Conservation (phyloP, 2,888 invertebrate species). For the Lithophane socia region DNA sequence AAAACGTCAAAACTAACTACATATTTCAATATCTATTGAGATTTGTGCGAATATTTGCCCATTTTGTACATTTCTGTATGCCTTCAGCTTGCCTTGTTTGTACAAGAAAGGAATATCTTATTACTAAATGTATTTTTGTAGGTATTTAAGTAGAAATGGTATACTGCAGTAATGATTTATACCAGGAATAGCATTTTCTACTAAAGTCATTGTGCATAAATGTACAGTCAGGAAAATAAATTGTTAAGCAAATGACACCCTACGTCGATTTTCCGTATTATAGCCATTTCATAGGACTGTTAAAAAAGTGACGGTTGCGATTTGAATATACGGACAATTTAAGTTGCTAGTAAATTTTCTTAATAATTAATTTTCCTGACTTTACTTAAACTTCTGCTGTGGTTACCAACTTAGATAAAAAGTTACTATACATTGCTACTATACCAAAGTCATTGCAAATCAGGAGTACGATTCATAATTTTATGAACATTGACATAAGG, state of each 20-base stretch:
- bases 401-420: background rate
- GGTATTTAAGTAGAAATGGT: slow-evolving; percentile 2
- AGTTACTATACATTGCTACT: slow-evolving; percentile 5
- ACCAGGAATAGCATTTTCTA: slow-evolving; percentile 4
- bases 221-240: no score
- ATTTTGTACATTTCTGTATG: slow-evolving; percentile 52
- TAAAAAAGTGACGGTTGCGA: no score
- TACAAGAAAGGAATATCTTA: slow-evolving; percentile 36
- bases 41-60: slow-evolving; percentile 68
- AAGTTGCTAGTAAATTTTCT: no score
- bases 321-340: no score
- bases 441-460: slow-evolving; percentile 11
- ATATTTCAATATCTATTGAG: slow-evolving; percentile 53
- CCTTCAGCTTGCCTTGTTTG: slow-evolving; percentile 22
- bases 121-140: slow-evolving; percentile 6
- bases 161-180: slow-evolving; percentile 7
- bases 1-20: slow-evolving; percentile 30
- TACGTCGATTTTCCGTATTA: no score
- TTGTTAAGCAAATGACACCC: no score
- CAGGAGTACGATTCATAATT: background rate
- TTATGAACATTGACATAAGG: background rate
- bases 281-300: no score
- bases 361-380: no score
- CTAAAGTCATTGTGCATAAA: background rate
- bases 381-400: no score